A percentile compares a stretch with the other conserved stretches of the same genome.
Evolutionary conservation across 2,888 invertebrate species (phyloP).

Genomic region (Polydrusus cervinus): DNA sequence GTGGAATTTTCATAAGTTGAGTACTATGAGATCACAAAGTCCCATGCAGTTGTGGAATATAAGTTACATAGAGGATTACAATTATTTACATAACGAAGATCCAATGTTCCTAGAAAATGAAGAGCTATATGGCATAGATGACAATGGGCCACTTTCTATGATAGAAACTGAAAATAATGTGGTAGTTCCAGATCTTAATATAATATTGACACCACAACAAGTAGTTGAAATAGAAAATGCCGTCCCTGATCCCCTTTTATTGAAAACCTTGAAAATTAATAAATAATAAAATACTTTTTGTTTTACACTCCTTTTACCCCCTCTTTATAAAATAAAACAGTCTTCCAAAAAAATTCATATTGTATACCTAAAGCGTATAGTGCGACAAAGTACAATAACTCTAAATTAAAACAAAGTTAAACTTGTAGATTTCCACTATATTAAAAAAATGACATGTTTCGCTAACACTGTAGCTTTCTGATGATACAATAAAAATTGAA

Average conservation of each 20-base stretch:
- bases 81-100: conserved; percentile 7
- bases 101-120: conserved; percentile 1
- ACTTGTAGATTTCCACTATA: too few relatives aligned
- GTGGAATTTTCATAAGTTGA: conserved; percentile 9
- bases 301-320: too few relatives aligned
- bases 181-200: conserved; percentile 5
- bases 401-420: too few relatives aligned
- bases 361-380: not conserved
- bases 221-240: conserved; percentile 7
- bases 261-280: conserved; percentile 2
- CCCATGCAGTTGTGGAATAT: conserved; percentile 9
- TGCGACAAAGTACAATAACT: not conserved
- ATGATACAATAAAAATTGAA: too few relatives aligned
- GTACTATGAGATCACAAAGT: conserved; percentile 9
- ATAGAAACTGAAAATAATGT: conserved; percentile 7
- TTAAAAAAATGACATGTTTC: too few relatives aligned
- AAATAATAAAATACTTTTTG: not conserved
- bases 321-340: not conserved
- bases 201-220: conserved; percentile 7
- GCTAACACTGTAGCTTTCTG: too few relatives aligned
- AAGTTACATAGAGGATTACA: conserved; percentile 9
- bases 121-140: conserved; percentile 7
- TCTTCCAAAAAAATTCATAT: not conserved
- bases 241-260: conserved; percentile 2
- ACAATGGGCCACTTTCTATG: conserved; percentile 4